Conservation (phyloP, 1,140 invertebrate species). For the Achroia grisella region DNA sequence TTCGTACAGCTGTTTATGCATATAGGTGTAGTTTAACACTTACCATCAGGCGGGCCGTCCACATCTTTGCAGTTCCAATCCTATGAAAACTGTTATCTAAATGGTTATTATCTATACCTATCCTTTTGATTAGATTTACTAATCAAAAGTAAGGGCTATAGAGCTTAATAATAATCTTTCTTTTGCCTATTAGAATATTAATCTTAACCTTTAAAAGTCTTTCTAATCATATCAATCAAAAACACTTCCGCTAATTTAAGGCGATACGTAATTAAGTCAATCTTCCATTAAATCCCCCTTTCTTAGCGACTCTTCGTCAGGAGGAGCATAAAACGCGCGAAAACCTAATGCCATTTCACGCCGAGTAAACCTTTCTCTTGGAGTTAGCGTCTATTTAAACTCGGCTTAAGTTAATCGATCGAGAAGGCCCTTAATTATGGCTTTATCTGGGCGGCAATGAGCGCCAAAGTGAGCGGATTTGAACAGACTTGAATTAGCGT, state of each 20-base stretch:
- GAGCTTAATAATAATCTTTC: no score
- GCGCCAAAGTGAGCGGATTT: slow-evolving; percentile 43
- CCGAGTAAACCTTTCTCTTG: slow-evolving; percentile 67
- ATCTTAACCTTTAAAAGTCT: slow-evolving; percentile 11
- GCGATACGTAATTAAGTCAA: slow-evolving; percentile 63
- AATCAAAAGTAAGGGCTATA: no score
- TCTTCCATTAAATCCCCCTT: slow-evolving; percentile 64
- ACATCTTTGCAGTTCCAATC: no score
- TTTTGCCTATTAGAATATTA: no score
- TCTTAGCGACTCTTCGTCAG: slow-evolving; percentile 57
- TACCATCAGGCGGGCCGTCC: no score
- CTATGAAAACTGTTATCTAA: no score
- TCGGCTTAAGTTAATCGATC: slow-evolving; percentile 71
- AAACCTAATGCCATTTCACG: slow-evolving; percentile 71
- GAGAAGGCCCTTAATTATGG: slow-evolving; percentile 70
- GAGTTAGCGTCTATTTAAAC: slow-evolving; percentile 72
- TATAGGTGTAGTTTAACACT: no score
- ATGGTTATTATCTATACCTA: no score
- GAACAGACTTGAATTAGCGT: slow-evolving; percentile 32
- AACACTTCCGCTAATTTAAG: slow-evolving; percentile 57
- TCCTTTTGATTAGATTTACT: no score
- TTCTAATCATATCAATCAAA: slow-evolving; percentile 49
- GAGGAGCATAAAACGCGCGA: slow-evolving; percentile 64
- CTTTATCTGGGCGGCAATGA: slow-evolving; percentile 60
- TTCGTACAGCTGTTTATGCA: no score